Conservation (phyloP, 2,797 vertebrate genomes). For the Harpagifer antarcticus region DNA sequence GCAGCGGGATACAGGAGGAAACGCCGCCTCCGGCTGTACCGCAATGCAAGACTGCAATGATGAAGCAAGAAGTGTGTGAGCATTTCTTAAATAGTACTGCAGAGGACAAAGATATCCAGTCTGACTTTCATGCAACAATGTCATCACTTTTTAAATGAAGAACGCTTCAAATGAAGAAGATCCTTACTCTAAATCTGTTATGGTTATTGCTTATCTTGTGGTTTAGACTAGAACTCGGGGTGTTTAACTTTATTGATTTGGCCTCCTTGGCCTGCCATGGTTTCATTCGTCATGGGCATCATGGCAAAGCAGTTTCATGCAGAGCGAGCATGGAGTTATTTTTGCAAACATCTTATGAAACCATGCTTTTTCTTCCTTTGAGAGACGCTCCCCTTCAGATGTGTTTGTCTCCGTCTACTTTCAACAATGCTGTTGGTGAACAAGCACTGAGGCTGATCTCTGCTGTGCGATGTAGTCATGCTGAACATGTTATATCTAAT, state of each 20-base stretch:
- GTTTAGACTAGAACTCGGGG: background rate
- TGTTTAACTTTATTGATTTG: background rate
- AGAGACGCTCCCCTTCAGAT: slow-evolving; percentile 3
- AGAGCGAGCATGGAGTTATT: slow-evolving; percentile 19
- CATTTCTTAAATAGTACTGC: slow-evolving; percentile 11
- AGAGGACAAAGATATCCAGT: slow-evolving; percentile 19
- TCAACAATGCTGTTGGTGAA: background rate
- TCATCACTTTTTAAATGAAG: background rate
- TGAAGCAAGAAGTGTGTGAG: slow-evolving; percentile 29
- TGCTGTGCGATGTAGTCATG: background rate
- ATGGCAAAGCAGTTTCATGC: background rate
- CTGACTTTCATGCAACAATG: slow-evolving; percentile 30
- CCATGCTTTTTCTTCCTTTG: background rate
- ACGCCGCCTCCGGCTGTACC: slow-evolving; percentile 42
- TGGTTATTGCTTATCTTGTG: background rate
- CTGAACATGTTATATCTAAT: background rate
- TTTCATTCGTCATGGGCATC: slow-evolving; percentile 29
- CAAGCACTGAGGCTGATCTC: background rate
- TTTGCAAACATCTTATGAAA: slow-evolving; percentile 21
- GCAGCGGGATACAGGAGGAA: slow-evolving; percentile 56
- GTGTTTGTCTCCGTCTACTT: background rate
- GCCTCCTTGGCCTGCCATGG: background rate
- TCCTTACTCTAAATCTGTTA: background rate
- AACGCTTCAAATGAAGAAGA: background rate
- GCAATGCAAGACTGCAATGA: slow-evolving; percentile 34